Conservation (phyloP, 2,888 invertebrate genomes). For the Malthinus seriepunctatus region DNA sequence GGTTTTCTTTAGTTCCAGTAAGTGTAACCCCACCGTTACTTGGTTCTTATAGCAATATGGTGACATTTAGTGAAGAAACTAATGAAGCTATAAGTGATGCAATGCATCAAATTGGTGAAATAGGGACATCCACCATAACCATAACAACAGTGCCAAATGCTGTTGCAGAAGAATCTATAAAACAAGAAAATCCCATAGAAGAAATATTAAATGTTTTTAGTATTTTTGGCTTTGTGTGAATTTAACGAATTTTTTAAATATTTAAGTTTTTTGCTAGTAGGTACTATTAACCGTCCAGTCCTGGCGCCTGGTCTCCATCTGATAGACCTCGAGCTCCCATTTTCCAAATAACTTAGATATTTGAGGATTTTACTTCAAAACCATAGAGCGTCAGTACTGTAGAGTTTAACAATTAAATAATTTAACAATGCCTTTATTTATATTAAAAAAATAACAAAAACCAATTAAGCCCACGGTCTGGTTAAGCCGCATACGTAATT, state of each 20-base stretch:
- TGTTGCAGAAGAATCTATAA: too few species aligned
- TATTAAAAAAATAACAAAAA: background rate
- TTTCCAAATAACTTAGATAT: too few species aligned
- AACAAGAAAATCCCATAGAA: too few species aligned
- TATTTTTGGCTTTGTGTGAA: background rate
- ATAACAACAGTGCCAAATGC: too few species aligned
- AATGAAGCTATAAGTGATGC: background rate
- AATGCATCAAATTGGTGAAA: background rate
- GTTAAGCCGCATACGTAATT: slow-evolving; percentile 49
- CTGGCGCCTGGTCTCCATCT: too few species aligned
- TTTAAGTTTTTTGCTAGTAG: too few species aligned
- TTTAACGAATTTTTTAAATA: too few species aligned
- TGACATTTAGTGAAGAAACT: background rate
- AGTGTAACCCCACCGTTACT: background rate
- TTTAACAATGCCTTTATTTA: background rate
- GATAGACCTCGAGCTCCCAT: too few species aligned
- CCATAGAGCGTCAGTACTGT: too few species aligned
- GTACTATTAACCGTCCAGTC: too few species aligned
- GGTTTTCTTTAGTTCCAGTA: background rate
- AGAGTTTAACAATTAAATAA: background rate
- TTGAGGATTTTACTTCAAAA: too few species aligned
- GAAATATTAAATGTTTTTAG: background rate
- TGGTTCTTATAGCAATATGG: background rate
- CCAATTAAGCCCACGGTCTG: slow-evolving; percentile 45
- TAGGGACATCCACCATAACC: too few species aligned